Evolutionary conservation across 2,888 invertebrate species (phyloP), one percentile per base, ranked within the genome.

Genomic region (Aphelenchoides bicaudatus): DNA sequence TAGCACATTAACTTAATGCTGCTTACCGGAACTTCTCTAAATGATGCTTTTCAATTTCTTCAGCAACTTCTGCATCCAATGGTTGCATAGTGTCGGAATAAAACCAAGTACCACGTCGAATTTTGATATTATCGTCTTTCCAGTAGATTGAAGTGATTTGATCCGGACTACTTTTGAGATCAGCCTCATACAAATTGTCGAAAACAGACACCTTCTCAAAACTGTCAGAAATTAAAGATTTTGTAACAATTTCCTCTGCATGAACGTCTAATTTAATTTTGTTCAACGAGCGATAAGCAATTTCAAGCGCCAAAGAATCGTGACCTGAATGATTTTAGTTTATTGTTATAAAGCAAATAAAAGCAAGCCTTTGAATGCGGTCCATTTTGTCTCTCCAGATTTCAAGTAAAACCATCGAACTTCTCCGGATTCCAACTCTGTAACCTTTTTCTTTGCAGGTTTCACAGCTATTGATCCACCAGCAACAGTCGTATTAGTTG

Each of bases 101-200:
- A 78, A 86, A 87, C 86, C 87, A 87, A 0, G 84, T 83, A 1
- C 86, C 87, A 66, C 86, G 79, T 71, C 83, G 82, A 53, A 86
- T 84, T 48, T 82, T 82, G 70, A 82, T 83, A 62, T 82, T 81
- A 70, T 85, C 85, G 47, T 84, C 85, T 84, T 75, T 75, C 76
- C 76, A 76, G 46, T 76, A 76, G 34, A 76, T 69, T 10, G 72
- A 61, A 23, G 61, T 64, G 16, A 74, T 64, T 43, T 61, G 57
- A 23, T 59, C 34, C 38, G 63, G 63, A 1, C 63, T 62, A 10
- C 46, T 43, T n/a, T 46, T 43, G 16, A 27, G 57, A 38, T 54
- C 43, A 43, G 53, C 52, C 21, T 65, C 65, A 55, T 72, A 77
- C 34, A 75, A 63, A 25, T 74, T 74, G 51, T 78, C 72, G 19